These are phyloP conservation scores for Copidosoma floridanum DNA, from an alignment of 1,140 invertebrate genomes.

Conservation along the genomic window DNA sequence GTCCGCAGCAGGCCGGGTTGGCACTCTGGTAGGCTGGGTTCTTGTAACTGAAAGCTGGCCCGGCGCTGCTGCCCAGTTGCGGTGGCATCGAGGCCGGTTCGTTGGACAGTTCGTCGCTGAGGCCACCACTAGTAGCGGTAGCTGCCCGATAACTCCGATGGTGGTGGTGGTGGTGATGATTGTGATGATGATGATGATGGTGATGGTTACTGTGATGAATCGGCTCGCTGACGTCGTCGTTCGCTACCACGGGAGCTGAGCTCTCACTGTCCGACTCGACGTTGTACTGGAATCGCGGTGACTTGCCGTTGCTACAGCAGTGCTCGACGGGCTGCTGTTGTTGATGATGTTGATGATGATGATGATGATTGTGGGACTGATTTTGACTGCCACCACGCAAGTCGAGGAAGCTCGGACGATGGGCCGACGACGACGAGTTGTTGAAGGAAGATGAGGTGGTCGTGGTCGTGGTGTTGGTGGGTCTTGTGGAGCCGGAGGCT, in stretches of 20 bases:
- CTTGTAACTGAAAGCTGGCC: conserved; percentile 64
- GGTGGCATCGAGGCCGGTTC: conserved; percentile 62
- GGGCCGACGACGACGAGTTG: conserved; percentile 23
- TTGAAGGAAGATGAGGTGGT: conserved; percentile 44
- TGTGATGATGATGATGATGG: background rate
- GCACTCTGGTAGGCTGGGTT: conserved; percentile 74
- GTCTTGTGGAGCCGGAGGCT: conserved; percentile 31
- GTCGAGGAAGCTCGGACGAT: background rate
- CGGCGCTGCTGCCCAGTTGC: conserved; percentile 46
- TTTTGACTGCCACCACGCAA: background rate
- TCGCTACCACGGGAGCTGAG: conserved; percentile 27
- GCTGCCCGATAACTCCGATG: too few species aligned
- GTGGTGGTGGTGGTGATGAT: too few species aligned
- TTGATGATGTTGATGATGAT: too few species aligned
- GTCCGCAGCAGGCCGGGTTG: conserved; percentile 58
- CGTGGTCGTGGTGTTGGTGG: conserved; percentile 46
- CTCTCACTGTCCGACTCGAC: conserved; percentile 43
- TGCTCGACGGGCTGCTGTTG: background rate
- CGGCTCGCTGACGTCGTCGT: conserved; percentile 17
- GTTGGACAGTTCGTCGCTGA: conserved; percentile 48
- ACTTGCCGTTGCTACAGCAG: conserved; percentile 33
- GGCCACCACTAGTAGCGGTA: too few species aligned
- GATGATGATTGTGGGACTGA: too few species aligned
- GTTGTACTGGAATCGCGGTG: conserved; percentile 58
- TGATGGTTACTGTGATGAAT: background rate